These are phyloP conservation scores for Lasaia peninsularis DNA, from an alignment of 1,140 invertebrate genomes.

Conservation along the genomic window DNA sequence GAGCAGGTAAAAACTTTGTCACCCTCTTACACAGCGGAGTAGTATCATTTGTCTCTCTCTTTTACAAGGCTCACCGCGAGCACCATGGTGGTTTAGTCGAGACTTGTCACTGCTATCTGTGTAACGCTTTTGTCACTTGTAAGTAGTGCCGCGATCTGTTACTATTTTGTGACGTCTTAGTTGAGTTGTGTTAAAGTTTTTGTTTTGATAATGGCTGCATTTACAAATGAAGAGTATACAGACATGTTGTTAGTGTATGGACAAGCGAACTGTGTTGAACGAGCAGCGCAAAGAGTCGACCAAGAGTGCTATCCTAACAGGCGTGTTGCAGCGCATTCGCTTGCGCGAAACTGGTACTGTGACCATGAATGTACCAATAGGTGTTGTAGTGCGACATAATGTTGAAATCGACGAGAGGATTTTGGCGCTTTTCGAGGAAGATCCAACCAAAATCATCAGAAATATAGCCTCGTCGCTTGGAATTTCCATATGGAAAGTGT, in stretches of 20 bases:
- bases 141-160: no score
- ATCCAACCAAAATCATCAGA: background rate
- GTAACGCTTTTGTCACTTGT: no score
- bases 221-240: background rate
- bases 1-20: no score
- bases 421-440: background rate
- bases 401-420: background rate
- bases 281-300: background rate
- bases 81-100: no score
- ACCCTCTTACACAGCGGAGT: no score
- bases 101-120: no score
- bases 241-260: background rate
- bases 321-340: background rate
- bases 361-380: background rate
- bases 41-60: no score
- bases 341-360: background rate
- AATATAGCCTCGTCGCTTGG: background rate
- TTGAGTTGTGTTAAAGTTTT: no score
- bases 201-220: no score
- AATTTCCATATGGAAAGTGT: slow-evolving; percentile 10
- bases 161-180: no score
- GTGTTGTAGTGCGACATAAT: background rate
- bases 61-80: no score
- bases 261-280: background rate
- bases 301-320: slow-evolving; percentile 2